Conservation (phyloP, 2,113 vertebrate species). For the Leucosticte australis region DNA sequence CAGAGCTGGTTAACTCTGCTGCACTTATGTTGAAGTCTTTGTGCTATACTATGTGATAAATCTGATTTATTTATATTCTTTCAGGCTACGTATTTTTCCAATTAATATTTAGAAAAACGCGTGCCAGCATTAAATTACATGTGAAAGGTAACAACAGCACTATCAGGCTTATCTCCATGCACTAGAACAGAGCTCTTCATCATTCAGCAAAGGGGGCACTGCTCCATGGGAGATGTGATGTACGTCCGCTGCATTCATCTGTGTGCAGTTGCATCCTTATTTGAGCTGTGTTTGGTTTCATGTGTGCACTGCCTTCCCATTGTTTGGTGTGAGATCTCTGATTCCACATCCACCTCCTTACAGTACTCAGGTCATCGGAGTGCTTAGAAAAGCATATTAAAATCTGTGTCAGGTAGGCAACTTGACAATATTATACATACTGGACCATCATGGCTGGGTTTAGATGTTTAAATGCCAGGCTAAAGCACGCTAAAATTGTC, state of each 20-base stretch:
- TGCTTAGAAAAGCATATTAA: neutral
- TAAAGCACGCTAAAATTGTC: neutral
- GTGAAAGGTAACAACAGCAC: neutral
- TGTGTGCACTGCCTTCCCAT: neutral
- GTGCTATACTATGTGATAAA: neutral
- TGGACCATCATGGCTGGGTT: neutral
- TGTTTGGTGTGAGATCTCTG: neutral
- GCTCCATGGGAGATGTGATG: neutral
- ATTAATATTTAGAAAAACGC: neutral
- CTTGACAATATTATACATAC: neutral
- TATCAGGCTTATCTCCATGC: neutral
- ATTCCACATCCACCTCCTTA: neutral
- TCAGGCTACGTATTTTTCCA: neutral
- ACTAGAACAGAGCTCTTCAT: neutral
- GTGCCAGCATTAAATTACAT: neutral
- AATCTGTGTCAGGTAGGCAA: neutral
- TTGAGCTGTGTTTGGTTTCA: neutral
- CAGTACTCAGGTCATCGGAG: neutral
- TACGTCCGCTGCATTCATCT: neutral
- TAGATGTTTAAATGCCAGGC: neutral
- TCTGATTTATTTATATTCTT: neutral
- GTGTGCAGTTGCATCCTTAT: neutral
- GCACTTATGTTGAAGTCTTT: neutral
- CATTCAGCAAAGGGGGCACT: neutral
- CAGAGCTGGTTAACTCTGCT: neutral